Conservation (phyloP, 37 sponge, comb jelly and placozoan species). For the Chondrilla cf. caribensis region DNA sequence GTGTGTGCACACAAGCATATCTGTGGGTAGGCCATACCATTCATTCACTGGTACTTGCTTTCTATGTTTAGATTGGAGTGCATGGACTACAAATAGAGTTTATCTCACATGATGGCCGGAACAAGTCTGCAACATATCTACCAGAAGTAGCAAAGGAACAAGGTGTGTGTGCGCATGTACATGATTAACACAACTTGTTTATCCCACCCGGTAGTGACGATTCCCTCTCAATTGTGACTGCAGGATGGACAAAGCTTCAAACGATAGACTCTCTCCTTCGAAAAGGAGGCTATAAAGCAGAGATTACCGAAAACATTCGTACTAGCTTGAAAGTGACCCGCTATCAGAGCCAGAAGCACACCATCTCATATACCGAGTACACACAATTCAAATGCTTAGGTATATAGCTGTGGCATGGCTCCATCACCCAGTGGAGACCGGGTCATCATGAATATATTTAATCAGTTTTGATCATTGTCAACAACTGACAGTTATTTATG, state of each 20-base stretch:
- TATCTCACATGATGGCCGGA: neutral
- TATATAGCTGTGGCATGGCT: too few species aligned
- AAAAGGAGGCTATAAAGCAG: slow-evolving; percentile 84
- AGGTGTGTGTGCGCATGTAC: slow-evolving; percentile 42
- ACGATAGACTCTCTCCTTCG: slow-evolving; percentile 86
- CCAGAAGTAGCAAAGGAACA: slow-evolving; percentile 97
- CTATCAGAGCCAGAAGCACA: slow-evolving; percentile 86
- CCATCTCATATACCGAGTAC: slow-evolving; percentile 83
- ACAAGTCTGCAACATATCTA: slow-evolving; percentile 90
- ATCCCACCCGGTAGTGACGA: neutral
- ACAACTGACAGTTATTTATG: too few species aligned
- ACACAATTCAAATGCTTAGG: neutral
- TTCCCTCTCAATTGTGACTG: too few species aligned
- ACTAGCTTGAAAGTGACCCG: slow-evolving; percentile 60
- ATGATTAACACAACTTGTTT: neutral
- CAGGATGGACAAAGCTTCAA: slow-evolving; percentile 84
- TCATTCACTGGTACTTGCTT: neutral
- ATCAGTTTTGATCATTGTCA: too few species aligned
- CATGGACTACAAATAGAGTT: slow-evolving; percentile 98
- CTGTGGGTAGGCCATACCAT: neutral
- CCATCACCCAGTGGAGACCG: too few species aligned
- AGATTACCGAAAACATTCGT: slow-evolving; percentile 66
- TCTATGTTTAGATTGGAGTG: slow-evolving; percentile 71
- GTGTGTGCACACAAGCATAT: neutral
- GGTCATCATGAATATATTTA: too few species aligned